Conservation (phyloP, 2,888 invertebrate species). For the Osmoderma eremita region DNA sequence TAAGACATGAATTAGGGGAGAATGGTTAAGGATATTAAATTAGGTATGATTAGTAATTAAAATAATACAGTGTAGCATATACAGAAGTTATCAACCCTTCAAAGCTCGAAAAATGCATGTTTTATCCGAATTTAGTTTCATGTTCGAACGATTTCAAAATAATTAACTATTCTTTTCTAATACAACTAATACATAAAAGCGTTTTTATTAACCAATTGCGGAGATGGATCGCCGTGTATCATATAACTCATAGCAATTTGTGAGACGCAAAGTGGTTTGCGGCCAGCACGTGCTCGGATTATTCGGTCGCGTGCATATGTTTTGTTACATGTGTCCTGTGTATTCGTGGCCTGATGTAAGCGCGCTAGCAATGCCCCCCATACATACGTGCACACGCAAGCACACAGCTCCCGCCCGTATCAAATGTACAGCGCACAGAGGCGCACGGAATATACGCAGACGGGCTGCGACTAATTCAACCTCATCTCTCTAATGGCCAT, state of each 20-base stretch:
- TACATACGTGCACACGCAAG: constrained; percentile 41
- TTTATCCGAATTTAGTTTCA: no score
- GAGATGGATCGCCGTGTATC: constrained; percentile 52
- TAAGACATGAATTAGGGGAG: no score
- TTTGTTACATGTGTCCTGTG: constrained; percentile 52
- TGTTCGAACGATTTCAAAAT: background rate
- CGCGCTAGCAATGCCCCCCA: constrained; percentile 30
- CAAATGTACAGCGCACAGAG: constrained; percentile 39
- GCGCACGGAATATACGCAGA: constrained; percentile 11
- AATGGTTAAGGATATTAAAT: no score
- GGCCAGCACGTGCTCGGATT: constrained; percentile 54
- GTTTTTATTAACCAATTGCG: constrained; percentile 48
- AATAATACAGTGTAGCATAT: no score
- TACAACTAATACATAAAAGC: constrained; percentile 16
- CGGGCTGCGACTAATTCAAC: constrained; percentile 49
- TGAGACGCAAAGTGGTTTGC: constrained; percentile 47
- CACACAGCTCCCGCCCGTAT: constrained; percentile 31
- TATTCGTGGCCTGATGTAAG: constrained; percentile 29
- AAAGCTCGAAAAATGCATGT: no score
- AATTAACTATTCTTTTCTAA: constrained; percentile 5
- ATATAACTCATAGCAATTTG: constrained; percentile 54
- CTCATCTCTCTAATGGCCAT: constrained; percentile 52
- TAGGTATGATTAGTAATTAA: no score
- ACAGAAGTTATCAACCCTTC: no score
- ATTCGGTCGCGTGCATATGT: constrained; percentile 55